Conservation (phyloP, 2,888 invertebrate genomes). For the Drosophila ustulata region DNA sequence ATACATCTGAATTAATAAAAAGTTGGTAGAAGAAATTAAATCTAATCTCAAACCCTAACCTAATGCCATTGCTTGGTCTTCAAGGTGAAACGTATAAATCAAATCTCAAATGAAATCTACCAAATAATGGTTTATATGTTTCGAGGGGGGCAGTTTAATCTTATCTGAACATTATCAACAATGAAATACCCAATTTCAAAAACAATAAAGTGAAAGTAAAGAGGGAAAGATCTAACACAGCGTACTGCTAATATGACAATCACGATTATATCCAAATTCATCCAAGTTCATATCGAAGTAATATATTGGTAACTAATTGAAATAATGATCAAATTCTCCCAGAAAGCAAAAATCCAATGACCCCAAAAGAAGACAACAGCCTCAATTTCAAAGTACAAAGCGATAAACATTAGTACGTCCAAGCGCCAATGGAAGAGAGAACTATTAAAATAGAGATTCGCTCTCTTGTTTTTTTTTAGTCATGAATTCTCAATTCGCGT, state of each 20-base stretch:
- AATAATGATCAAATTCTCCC: neutral
- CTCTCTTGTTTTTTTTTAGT: neutral
- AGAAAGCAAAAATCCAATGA: neutral
- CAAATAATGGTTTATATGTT: neutral
- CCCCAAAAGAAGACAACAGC: neutral
- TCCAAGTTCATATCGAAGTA: neutral
- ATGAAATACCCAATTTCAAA: neutral
- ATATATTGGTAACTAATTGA: no score
- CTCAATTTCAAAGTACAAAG: slow-evolving; percentile 14
- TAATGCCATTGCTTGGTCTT: no score
- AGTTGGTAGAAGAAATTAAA: neutral
- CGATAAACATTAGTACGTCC: neutral
- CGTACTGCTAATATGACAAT: neutral
- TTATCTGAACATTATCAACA: no score
- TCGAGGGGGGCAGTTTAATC: neutral
- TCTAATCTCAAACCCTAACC: neutral
- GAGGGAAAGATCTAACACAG: neutral
- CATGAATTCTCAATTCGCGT: slow-evolving; percentile 6
- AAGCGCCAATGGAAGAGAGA: neutral
- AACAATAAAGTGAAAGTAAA: neutral
- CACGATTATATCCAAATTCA: neutral
- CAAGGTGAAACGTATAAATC: neutral
- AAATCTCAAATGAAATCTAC: neutral
- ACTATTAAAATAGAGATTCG: neutral
- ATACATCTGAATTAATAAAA: no score